Conservation (phyloP, 2,113 vertebrate genomes). For the Capreolus pygargus region DNA sequence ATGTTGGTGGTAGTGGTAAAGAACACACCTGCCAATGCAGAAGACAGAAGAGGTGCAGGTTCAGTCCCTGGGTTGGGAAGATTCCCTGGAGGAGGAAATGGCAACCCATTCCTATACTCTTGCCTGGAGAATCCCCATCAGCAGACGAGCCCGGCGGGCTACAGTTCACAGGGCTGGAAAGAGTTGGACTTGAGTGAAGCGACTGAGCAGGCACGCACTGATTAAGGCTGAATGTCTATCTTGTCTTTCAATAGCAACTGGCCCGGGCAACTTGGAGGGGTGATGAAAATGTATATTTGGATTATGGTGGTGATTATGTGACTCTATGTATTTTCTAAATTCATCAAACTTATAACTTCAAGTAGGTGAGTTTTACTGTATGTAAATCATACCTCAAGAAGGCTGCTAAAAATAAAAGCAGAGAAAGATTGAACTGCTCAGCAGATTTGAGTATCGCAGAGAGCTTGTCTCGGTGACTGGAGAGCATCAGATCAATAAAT, state of each 20-base stretch:
- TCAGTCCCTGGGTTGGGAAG: not conserved
- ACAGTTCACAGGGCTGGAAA: not conserved
- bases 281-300: not conserved
- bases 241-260: not conserved
- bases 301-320: not conserved
- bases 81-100: not conserved
- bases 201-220: not conserved
- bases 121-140: not conserved
- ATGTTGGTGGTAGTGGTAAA: not conserved
- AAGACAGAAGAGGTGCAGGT: not conserved
- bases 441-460: not conserved
- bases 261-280: accelerated
- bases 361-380: not conserved
- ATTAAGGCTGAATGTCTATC: not conserved
- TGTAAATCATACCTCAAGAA: not conserved
- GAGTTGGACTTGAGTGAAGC: not conserved
- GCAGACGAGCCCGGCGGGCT: not conserved
- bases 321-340: not conserved
- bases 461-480: accelerated
- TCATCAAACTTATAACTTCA: not conserved
- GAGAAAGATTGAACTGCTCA: not conserved
- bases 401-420: not conserved
- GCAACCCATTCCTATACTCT: not conserved
- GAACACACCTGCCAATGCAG: too few relatives aligned
- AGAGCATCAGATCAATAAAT: not conserved